These are phyloP conservation scores for Cremastinae sp. DNA, from an alignment of 2,888 invertebrate genomes.

Conservation along the genomic window DNA sequence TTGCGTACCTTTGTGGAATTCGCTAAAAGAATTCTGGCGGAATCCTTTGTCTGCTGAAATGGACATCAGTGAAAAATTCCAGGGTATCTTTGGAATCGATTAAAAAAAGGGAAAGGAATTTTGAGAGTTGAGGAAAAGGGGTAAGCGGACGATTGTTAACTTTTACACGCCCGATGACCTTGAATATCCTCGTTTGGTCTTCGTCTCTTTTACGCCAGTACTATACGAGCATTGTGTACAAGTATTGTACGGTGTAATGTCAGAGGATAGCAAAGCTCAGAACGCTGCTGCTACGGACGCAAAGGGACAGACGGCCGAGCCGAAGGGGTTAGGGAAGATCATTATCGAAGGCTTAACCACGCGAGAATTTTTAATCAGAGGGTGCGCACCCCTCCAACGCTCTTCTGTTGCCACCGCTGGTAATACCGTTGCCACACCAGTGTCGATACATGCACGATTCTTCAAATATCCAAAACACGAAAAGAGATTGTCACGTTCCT, in stretches of 20 bases:
- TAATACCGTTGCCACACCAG: slow-evolving; percentile 72
- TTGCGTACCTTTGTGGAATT: background rate
- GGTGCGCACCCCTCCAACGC: slow-evolving; percentile 77
- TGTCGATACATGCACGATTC: slow-evolving; percentile 29
- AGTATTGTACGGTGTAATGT: slow-evolving; percentile 66
- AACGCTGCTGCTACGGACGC: slow-evolving; percentile 61
- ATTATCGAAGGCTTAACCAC: slow-evolving; percentile 81
- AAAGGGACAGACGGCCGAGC: slow-evolving; percentile 55
- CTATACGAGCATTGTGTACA: slow-evolving; percentile 76
- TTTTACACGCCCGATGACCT: slow-evolving; percentile 74
- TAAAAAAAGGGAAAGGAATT: slow-evolving; percentile 5
- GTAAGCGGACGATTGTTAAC: slow-evolving; percentile 70
- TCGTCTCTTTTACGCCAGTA: slow-evolving; percentile 56
- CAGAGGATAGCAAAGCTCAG: slow-evolving; percentile 41
- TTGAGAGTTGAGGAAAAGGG: too few relatives aligned
- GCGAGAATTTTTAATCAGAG: slow-evolving; percentile 81
- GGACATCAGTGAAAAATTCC: too few relatives aligned
- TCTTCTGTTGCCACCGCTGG: slow-evolving; percentile 59
- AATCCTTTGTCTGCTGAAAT: too few relatives aligned
- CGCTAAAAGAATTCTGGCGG: background rate
- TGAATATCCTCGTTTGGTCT: slow-evolving; percentile 72
- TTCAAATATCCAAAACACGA: slow-evolving; percentile 63
- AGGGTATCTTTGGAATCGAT: slow-evolving; percentile 20
- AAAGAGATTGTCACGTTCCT: slow-evolving; percentile 73
- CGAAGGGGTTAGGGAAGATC: slow-evolving; percentile 79